Base-by-base conservation (phyloP, 2,797 vertebrate genomes). In the Columba guinea region DNA sequence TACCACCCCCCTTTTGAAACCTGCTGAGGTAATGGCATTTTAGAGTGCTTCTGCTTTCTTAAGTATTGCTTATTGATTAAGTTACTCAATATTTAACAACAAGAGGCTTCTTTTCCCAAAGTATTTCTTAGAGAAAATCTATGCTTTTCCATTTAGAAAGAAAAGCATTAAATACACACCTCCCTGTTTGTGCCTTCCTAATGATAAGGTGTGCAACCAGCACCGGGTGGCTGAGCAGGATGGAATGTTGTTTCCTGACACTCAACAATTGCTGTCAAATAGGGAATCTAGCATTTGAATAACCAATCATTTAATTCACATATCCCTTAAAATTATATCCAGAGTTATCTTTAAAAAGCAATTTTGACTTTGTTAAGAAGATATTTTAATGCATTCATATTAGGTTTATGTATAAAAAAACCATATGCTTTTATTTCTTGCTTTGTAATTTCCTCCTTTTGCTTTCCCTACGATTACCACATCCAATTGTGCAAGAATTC, bases 11-110 rank as follows among this genome's bases (percentile, higher is more conserved):
- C 22, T 81, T 89, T 91, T 65, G 83, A 56, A 81, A 84, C 49
- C 63, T 89, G 77, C 90, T 84, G 74, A 90, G 56, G 52, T 56
- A 90, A 67, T 24, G 58, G 62, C 28, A 41, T 95, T 94, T 92
- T 19, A 32, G 63, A 90, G 49, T 46, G 46, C 53, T 81, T 64
- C 83, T 92, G 10, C 71, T 76, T 84, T 58, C 90, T 77, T 69
- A 51, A 21, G 46, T 17, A 28, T 58, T 94, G 75, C 46, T 48
- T 86, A 92, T 95, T 87, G 94, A 95, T 95, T 89, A 83, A 89
- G 56, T 59, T 64, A 37, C 92, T 92, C 87, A 64, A 7, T 92
- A 92, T 93, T 94, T 95, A 84, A 89, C 84, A 88, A 85, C 16
- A 76, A 9, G 11, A 73, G 89, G 68, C 92, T 93, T 60, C 79